Percentiles rank a stretch among this genome's conserved stretches.
Evolutionary conservation across 2,797 vertebrate species (phyloP).

Genomic region (Anisognathus igniventris): DNA sequence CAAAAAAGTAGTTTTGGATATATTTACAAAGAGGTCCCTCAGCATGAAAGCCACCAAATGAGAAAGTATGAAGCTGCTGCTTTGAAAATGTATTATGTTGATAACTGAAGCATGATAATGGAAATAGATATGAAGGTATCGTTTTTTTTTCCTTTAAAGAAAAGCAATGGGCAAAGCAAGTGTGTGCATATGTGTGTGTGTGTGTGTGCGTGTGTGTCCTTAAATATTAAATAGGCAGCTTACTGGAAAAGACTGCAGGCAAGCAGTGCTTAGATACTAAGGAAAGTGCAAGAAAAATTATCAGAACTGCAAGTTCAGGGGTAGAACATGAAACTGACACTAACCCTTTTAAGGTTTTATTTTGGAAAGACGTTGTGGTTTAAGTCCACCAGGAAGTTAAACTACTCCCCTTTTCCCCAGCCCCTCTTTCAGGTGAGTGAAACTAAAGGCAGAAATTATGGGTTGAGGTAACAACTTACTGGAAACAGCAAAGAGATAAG

Average conservation of each 20-base stretch:
- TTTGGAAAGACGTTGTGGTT: not conserved
- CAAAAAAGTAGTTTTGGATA: not conserved
- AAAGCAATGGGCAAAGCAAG: not conserved
- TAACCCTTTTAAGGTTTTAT: not conserved
- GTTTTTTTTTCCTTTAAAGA: not conserved
- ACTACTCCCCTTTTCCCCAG: no score
- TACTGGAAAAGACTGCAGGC: not conserved
- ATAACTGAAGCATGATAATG: not conserved
- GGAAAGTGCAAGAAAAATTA: not conserved
- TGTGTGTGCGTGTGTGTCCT: accelerated
- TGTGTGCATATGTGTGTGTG: accelerated
- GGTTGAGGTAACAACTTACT: not conserved
- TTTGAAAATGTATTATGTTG: not conserved
- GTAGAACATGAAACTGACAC: not conserved
- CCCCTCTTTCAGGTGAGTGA: not conserved
- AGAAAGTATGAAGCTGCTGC: not conserved
- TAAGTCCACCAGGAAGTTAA: not conserved
- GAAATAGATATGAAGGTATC: not conserved
- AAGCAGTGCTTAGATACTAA: not conserved
- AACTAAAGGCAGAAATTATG: not conserved
- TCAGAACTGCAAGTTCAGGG: not conserved
- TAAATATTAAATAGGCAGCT: not conserved
- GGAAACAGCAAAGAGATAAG: not conserved
- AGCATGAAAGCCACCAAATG: not conserved
- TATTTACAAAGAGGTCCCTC: not conserved